Base-by-base conservation (phyloP, 1,140 invertebrate species). In the Hormaphis cornu region DNA sequence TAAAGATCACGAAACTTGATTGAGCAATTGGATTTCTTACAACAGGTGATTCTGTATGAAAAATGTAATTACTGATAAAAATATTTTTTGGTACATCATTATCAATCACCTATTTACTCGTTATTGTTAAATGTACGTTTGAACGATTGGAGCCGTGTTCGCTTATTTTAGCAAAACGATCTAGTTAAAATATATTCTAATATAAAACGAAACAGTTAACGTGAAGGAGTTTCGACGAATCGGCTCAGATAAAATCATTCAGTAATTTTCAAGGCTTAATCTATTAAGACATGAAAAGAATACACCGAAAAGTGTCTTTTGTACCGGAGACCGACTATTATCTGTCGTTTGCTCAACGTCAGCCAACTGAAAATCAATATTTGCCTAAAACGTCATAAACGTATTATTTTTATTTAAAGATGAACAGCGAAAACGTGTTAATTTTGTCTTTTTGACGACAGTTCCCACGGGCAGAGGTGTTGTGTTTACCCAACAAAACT, bases 381-480 rank as follows among this genome's bases (percentile, higher is more conserved):
- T 66, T 66, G 44, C 42, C 28, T 14, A 10, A 12, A 24, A 66
- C 28, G 44, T 66, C 61, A 18, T 66, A 66, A 66, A 50, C 12
- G 40, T 66, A 35, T 50, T 50, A 48, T 46, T 61, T 16, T 66
- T 66, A 48, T 66, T 66, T 48, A 28, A 35, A 63, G 42, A 63
- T 35, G 59, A 63, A 50, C 61, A 9, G 61, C 61, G 44, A 66
- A 48, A 66, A 66, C 61, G 44, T 66, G 61, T 66, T 66, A 66
- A 66, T 66, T 63, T 66, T 35, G 61, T 50, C 44, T 66, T 33
- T 6, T 66, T 18, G 7, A 30, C 20, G 61, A 48, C 61, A 48
- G 44, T 66, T 66, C 61, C 61, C 61, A 66, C 61, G 61, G 61
- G 8, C 61, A 24, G 28, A 35, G 26, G 44, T 48, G 44, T 16